Conservation (phyloP, 2,888 invertebrate species). For the Acleris emargana region DNA sequence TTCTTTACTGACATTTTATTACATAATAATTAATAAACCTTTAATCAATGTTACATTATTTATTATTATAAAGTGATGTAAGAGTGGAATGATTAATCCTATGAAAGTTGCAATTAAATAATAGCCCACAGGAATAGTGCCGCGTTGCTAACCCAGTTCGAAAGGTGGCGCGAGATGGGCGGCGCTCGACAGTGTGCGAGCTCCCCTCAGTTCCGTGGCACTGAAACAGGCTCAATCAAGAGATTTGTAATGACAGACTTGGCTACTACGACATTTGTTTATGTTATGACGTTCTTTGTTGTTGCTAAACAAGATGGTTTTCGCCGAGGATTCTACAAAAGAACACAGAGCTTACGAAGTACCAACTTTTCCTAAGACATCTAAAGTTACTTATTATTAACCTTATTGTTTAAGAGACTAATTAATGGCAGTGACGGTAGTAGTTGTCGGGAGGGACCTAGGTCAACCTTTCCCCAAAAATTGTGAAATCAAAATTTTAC, state of each 20-base stretch:
- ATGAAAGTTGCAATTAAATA: conserved; percentile 1
- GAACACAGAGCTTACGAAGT: conserved; percentile 35
- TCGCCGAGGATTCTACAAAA: conserved; percentile 11
- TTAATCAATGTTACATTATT: neutral
- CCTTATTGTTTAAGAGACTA: conserved; percentile 60
- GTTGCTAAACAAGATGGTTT: conserved; percentile 7
- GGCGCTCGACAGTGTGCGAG: too few relatives aligned
- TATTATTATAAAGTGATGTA: conserved; percentile 14
- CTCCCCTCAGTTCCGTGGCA: conserved; percentile 48
- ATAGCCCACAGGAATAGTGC: conserved; percentile 4
- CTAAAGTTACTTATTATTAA: conserved; percentile 52
- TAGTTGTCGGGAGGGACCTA: conserved; percentile 71
- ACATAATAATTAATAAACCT: neutral
- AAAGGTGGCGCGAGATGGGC: neutral
- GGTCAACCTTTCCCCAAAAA: conserved; percentile 63
- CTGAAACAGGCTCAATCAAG: conserved; percentile 70
- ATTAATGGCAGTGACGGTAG: conserved; percentile 80
- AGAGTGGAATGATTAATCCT: conserved; percentile 9
- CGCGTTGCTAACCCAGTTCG: conserved; percentile 14
- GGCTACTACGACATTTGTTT: conserved; percentile 7
- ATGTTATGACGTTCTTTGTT: neutral
- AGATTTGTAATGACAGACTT: conserved; percentile 39
- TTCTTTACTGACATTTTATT: conserved; percentile 47
- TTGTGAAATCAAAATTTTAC: conserved; percentile 58
- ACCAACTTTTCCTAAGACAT: conserved; percentile 52